Base-by-base conservation (phyloP, 1,140 invertebrate genomes). In the Hypothenemus hampei region DNA sequence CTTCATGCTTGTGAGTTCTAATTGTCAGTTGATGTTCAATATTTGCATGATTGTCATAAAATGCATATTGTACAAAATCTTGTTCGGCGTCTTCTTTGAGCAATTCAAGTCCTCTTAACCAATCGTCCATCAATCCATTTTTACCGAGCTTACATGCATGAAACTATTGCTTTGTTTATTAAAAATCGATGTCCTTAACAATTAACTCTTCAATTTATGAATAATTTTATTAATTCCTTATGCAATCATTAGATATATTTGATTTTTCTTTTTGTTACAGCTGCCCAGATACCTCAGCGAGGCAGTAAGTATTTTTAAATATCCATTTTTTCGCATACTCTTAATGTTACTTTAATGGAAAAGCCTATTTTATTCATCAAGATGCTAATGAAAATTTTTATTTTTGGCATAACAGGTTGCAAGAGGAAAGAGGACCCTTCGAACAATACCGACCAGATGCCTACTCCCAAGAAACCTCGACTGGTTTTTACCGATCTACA, bases 401-500 rank as follows among this genome's bases (percentile, higher is more conserved):
- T n/a, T n/a, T n/a, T n/a, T n/a, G n/a, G n/a, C n/a, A n/a, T n/a
- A n/a, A 41, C 78, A 91, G 93, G 89, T 65, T 97, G 94, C 84
- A 98, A 98, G 78, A 86, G 95, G 82, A 98, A 98, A 89, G 96
- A 98, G 77, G 93, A 97, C 69, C 81, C 85, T 77, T 75, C 75
- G 78, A 80, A 60, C 75, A 81, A 85, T 70, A 74, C 82, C 73
- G 87, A 89, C 73, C 85, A 87, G 78, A 77, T 85, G 71, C 84
- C 87, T 78, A 86, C 89, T 62, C 91, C 91, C 74, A 99, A 99
- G 85, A 99, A 98, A 79, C 96, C 96, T 56, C 89, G 97, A 73
- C 86, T 99, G 75, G 97, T 99, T 78, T 99, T 99, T 82, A 99
- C 97, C 71, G 97, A 99, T 81, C 91, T 99, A 69, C 97, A 99